Evolutionary conservation across 2,888 invertebrate species (phyloP), one percentile per base, ranked within the genome.

Genomic region (Hipparchia sbordonii): DNA sequence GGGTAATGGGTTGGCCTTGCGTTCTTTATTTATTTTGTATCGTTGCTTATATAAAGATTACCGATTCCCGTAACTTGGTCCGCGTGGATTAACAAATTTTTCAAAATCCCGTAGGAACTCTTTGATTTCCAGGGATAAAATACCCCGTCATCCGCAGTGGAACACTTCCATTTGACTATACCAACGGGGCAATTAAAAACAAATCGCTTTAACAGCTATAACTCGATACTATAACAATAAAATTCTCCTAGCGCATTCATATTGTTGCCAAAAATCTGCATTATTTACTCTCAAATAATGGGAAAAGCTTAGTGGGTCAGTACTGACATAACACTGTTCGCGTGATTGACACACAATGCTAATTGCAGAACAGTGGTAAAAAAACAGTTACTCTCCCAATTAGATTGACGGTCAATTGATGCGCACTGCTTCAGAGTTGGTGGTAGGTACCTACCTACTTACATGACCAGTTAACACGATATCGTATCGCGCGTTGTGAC

Each of bases 331-430:
- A 70, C 70, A 68, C 69, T 70, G 54, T 54, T 57, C 45, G 45
- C 33, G 51, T 76, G 70, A 74, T 74, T 76, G 76, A 74, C 74
- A 72, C 72, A 73, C 71, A 76, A 76, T 68, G 52, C 70, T 72
- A 74, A 70, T 65, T 52, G 70, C 54, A 60, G 70, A 72, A 75
- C 73, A 70, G 65, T 72, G 67, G 60, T 65, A 66, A 72, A 74
- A 74, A 73, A 57, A 76, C 74, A 74, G 74, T 74, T 74, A 74
- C 56, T 76, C 63, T 76, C 72, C 60, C 68, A 76, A 74, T 76
- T 72, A 67, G 76, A 74, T 76, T 74, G 76, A 74, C 72, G 74
- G 74, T 70, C 74, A 74, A 76, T 74, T 65, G 74, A 76, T 66
- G 74, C 68, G 67, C 72, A 72, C 72, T 74, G 70, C 71, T 72